Conservation (phyloP, 2,113 vertebrate species). For the Tachycineta bicolor region DNA sequence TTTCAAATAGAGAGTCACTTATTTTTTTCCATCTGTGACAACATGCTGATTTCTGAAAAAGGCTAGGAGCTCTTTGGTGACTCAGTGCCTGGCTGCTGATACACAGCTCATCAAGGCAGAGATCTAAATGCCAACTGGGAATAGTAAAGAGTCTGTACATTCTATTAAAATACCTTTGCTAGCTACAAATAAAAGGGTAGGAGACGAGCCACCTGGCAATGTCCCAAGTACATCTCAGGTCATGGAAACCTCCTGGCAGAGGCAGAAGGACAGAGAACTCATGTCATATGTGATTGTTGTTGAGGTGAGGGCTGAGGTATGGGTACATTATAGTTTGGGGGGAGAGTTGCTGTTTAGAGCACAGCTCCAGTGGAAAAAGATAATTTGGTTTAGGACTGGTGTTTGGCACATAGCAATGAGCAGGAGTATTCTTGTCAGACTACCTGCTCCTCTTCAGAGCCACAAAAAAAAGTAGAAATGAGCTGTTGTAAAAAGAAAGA, state of each 20-base stretch:
- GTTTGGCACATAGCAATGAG: not conserved
- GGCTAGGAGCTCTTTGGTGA: not conserved
- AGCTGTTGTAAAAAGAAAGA: not conserved
- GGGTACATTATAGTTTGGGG: not conserved
- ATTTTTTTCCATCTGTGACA: not conserved
- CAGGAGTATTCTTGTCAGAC: not conserved
- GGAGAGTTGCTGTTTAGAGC: not conserved
- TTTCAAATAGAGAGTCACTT: not conserved
- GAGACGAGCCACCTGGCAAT: not conserved
- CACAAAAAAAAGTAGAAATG: slow-evolving; percentile 1
- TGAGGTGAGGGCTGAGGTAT: not conserved
- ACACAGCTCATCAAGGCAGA: not conserved
- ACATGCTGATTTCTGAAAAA: not conserved
- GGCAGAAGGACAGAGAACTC: not conserved
- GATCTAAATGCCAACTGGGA: not conserved
- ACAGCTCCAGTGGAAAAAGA: not conserved
- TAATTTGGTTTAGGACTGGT: not conserved
- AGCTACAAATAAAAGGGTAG: not conserved
- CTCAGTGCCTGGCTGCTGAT: not conserved
- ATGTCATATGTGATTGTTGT: not conserved
- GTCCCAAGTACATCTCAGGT: not conserved
- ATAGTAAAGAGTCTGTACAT: not conserved
- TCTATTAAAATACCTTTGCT: not conserved
- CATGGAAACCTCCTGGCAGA: not conserved
- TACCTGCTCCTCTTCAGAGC: not conserved